phyloP scores from a whole-genome alignment of 2,797 vertebrate genomes.

The Lepidocolaptes lacrymiger region DNA sequence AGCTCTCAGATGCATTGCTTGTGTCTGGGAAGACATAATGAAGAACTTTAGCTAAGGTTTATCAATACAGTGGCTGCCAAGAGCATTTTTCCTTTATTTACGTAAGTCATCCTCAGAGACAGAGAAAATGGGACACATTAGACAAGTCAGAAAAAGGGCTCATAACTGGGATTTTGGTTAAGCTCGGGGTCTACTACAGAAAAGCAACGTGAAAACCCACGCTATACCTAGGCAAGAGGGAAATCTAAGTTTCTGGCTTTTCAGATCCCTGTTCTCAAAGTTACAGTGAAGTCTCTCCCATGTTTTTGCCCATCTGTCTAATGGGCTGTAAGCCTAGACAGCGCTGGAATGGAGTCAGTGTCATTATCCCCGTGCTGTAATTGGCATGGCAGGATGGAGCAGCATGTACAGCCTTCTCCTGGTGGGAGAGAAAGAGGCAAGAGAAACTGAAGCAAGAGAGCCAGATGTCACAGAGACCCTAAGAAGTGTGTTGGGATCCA shows the following conservation, averaged over 20 bases:
- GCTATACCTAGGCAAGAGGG: neutral
- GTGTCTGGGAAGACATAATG: neutral
- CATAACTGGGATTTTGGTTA: neutral
- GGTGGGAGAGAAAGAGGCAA: conserved; percentile 16
- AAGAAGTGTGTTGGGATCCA: conserved; percentile 25
- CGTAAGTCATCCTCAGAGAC: neutral
- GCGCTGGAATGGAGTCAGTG: conserved; percentile 30
- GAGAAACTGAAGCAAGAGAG: conserved; percentile 24
- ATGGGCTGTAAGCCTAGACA: conserved; percentile 13
- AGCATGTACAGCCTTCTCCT: conserved; percentile 43
- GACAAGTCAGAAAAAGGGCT: neutral
- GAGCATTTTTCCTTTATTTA: neutral
- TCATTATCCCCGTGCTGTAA: conserved; percentile 58
- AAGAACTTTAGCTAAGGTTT: neutral
- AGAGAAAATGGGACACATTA: neutral
- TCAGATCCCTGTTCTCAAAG: conserved; percentile 12
- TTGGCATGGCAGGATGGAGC: conserved; percentile 57
- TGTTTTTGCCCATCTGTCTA: conserved; percentile 48
- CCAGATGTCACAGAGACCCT: conserved; percentile 53
- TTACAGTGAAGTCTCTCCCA: neutral
- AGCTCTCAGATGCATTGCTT: neutral
- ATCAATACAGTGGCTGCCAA: neutral
- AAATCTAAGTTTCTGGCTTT: neutral
- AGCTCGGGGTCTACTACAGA: neutral
- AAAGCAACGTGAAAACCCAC: neutral